Base-by-base conservation (phyloP, 2,888 invertebrate genomes). In the Nipponacmea schrenckii region DNA sequence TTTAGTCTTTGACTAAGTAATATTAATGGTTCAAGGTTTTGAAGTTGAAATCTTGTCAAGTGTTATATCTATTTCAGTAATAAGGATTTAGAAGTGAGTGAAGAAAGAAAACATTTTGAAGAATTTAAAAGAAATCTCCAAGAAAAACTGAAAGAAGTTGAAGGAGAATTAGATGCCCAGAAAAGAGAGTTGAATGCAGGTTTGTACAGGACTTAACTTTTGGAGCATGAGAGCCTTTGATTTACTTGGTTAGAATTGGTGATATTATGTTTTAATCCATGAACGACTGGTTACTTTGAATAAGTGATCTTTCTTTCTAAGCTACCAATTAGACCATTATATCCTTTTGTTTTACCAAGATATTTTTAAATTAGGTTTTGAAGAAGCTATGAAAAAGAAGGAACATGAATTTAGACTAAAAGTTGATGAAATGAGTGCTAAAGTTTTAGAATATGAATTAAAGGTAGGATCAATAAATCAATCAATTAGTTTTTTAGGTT, bases 321-420 rank as follows among this genome's bases (percentile, higher is more conserved):
- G 10, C 39, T 39, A 1, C 4, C 1, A 5, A 8, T 39, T 10
- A 39, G 39, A 5, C 10, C 39, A 8, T 8, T 39, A 1, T 39
- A 39, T 39, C 39, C 31, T 3, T 2, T 39, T 39, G 3, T 39
- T 39, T 8, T 8, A 1, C 5, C 4, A 39, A 39, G 1, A 5
- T 39, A 5, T 7, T 8, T 39, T 39, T 39, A 8, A 7, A 39
- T n/a, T 74, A 87, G 87, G 82, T 66, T 88, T 86, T 86, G 88
- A 88, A 66, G 85, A 85, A 68, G 85, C 83, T 1, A 69, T 87
- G 76, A 84, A 83, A 69, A 84, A 83, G 72, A 76, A 85, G 46
- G 88, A 88, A 72, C 87, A 87, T 77, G 88, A 87, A 70, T 87
- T 83, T 69, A 75, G 86, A 48, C 67, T 83, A 5, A 81, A 84